These are phyloP conservation scores for western clawed frog (Xenopus tropicalis) DNA, from an alignment of 2,113 vertebrate genomes.

Conservation along the genomic window UCB_Xtro_10.0 CM004450.2:84282001-84282500, in stretches of 20 bases:
- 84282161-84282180: constrained; percentile 14
- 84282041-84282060: too few species aligned
- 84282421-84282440: constrained; percentile 1
- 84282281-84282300: neutral
- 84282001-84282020: too few species aligned
- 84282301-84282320: neutral
- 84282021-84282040: too few species aligned
- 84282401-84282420: neutral
- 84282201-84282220: constrained; percentile 11
- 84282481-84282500: constrained; percentile 19
- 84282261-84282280: constrained; percentile 3
- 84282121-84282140: neutral
- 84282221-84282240: neutral
- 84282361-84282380: neutral
- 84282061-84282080: too few species aligned
- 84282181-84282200: constrained; percentile 3
- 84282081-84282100: neutral
- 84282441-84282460: neutral
- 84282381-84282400: neutral
- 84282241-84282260: neutral
- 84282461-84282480: constrained; percentile 18
- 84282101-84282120: neutral
- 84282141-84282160: constrained; percentile 3
- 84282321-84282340: neutral
- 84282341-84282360: neutral